Conservation (phyloP, 2,113 vertebrate species). For the Astatotilapia flaviijosephi region DNA sequence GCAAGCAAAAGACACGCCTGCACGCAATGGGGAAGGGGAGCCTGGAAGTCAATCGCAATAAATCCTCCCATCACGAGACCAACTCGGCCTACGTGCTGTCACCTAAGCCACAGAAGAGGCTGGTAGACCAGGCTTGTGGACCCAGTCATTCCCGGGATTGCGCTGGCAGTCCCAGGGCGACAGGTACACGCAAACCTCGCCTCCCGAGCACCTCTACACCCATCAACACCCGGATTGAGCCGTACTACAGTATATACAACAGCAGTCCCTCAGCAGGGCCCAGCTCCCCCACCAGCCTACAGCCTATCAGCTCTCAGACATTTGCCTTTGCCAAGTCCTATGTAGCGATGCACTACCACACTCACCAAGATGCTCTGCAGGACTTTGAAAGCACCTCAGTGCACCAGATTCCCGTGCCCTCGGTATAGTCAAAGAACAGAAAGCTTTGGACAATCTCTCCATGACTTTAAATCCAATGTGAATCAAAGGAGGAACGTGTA, state of each 20-base stretch:
- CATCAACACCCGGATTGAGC: conserved; percentile 91
- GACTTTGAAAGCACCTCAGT: conserved; percentile 78
- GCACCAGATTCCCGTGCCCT: conserved; percentile 86
- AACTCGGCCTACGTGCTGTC: conserved; percentile 93
- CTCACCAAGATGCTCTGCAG: conserved; percentile 72
- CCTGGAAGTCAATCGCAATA: conserved; percentile 92
- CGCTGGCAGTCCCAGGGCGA: conserved; percentile 75
- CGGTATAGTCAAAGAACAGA: conserved; percentile 63
- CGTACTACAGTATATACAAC: conserved; percentile 95
- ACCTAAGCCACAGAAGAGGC: conserved; percentile 85
- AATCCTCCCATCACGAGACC: conserved; percentile 94
- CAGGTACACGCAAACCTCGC: conserved; percentile 73
- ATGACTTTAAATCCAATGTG: neutral
- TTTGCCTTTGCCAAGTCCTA: conserved; percentile 84
- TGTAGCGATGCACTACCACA: conserved; percentile 84
- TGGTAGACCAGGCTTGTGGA: conserved; percentile 89
- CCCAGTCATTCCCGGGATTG: conserved; percentile 88
- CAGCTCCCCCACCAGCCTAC: conserved; percentile 80
- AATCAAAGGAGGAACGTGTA: neutral
- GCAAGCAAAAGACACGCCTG: conserved; percentile 88
- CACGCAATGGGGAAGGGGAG: conserved; percentile 89
- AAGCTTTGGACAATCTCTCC: neutral
- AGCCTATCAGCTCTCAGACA: conserved; percentile 74
- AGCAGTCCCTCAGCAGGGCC: conserved; percentile 80
- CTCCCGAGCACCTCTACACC: conserved; percentile 89